Evolutionary conservation across 1,140 invertebrate species (phyloP), one percentile per base, ranked within the genome.

Genomic region (Tyrophagus putrescentiae): DNA sequence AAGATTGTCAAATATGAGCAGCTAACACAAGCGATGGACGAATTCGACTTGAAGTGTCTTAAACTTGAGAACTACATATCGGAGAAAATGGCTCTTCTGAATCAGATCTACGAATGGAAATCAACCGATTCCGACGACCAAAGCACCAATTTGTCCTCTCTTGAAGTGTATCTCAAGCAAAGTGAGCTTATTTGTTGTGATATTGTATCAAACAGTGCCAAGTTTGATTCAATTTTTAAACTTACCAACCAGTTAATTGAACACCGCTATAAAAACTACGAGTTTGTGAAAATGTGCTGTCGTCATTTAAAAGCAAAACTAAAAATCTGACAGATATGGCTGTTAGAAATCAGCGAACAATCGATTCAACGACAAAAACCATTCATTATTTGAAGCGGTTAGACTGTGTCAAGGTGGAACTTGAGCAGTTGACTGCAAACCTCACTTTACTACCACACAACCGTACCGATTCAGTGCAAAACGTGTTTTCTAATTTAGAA

Each of bases 11-110:
- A 54, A 54, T 2, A 25, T 3, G 1, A 32, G 39, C 13, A 54
- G 13, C 9, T 54, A 3, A 21, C 16, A 23, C 11, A 54, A 31
- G 7, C n/a, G 13, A 3, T 4, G n/a, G 3, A 54, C 13, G 9
- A 18, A 11, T 54, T 54, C 39, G 52, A 54, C 13, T 4, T 13
- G 2, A 54, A 54, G 39, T 27, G 52, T 54, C 2, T 27, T 3
- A 54, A 54, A 54, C n/a, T 54, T 3, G 52, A 54, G 27, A 54
- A 54, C n/a, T 54, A 54, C 27, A 54, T 54, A 31, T 32, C 1
- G 13, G 13, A 13, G 3, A 54, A 54, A 16, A 9, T 54, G 28
- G 3, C 32, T 18, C 25, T 54, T 23, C 25, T 54, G 25, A 54
- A 54, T 13, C n/a, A 54, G 13, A 54, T 54, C n/a, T 54, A 34